Evolutionary conservation across 2,888 invertebrate species (phyloP).

Genomic region (Exocentrus adspersus): DNA sequence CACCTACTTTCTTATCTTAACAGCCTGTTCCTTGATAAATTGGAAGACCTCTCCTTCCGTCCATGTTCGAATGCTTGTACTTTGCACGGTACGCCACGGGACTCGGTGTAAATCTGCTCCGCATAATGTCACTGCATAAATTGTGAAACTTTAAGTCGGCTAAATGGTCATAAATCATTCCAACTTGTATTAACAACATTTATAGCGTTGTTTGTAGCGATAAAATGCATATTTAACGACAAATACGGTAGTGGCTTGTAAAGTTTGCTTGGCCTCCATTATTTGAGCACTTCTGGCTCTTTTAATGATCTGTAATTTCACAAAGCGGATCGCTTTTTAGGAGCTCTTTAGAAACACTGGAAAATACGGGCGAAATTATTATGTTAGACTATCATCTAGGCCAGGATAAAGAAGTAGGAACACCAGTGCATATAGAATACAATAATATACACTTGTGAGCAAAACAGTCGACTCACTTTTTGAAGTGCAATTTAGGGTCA

Average conservation of each 20-base stretch:
- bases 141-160: constrained; percentile 24
- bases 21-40: not conserved
- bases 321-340: constrained; percentile 1
- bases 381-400: too few relatives aligned
- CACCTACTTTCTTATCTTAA: not conserved
- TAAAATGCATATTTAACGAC: constrained; percentile 20
- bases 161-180: constrained; percentile 14
- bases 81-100: constrained; percentile 26
- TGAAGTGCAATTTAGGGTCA: too few relatives aligned
- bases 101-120: constrained; percentile 22
- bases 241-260: constrained; percentile 1
- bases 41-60: constrained; percentile 3
- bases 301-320: not conserved
- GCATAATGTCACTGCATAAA: constrained; percentile 27
- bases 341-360: not conserved
- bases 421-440: too few relatives aligned
- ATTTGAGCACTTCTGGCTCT: not conserved
- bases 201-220: constrained; percentile 9
- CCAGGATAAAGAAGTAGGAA: too few relatives aligned
- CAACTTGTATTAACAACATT: constrained; percentile 20
- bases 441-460: too few relatives aligned
- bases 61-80: constrained; percentile 16
- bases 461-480: too few relatives aligned
- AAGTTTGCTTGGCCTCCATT: constrained; percentile 12
- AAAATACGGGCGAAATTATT: not conserved